Percentiles rank a stretch among this genome's conserved stretches.
Conservation (phyloP, 2,797 vertebrate genomes). For the Sebastes ruberrimus region DNA sequence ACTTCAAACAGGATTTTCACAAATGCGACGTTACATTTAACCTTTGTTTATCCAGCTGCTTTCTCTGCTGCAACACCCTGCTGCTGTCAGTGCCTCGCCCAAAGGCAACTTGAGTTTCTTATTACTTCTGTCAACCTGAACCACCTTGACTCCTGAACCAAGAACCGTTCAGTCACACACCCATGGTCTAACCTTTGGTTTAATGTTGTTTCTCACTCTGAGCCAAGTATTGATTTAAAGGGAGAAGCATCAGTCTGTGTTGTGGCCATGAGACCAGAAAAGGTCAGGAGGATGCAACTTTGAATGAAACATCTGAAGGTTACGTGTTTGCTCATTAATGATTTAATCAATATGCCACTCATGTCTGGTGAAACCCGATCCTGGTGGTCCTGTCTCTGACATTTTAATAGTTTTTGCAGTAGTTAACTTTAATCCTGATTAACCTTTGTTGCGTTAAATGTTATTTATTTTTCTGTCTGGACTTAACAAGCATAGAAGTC, state of each 20-base stretch:
- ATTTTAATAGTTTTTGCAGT: neutral
- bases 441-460: neutral
- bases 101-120: constrained; percentile 5
- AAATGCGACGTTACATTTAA: neutral
- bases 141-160: neutral
- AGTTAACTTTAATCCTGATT: neutral
- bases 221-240: constrained; percentile 13
- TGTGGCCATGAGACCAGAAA: neutral
- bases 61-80: neutral
- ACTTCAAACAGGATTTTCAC: neutral
- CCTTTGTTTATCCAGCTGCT: neutral
- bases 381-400: neutral
- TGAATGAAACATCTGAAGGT: constrained; percentile 3
- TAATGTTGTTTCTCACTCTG: neutral
- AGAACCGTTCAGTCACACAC: neutral
- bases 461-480: neutral
- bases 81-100: neutral
- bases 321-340: neutral
- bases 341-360: neutral
- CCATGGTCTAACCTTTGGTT: neutral
- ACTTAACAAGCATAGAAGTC: neutral
- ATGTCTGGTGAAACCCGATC: neutral
- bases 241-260: neutral
- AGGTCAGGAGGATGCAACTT: neutral
- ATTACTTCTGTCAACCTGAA: neutral